Percentiles rank a stretch among this genome's conserved stretches.
Evolutionary conservation across 30 jellyfish, hydroid and myxozoan genomes (phyloP).

Genomic region (Pelagia noctiluca): DNA sequence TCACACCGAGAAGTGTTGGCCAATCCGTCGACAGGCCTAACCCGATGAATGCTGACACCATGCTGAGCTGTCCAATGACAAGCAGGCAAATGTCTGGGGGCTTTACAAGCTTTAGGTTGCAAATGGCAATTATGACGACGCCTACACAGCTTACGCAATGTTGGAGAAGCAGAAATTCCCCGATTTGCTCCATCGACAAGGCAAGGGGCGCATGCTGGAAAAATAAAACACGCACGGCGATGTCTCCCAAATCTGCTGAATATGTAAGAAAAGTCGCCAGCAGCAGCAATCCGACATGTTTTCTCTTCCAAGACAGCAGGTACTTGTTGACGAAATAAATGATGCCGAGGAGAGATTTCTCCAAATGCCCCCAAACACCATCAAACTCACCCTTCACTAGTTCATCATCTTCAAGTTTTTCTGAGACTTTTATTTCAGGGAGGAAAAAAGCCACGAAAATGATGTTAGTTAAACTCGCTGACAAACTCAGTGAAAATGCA

Average conservation of each 20-base stretch:
- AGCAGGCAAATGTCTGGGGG: slow-evolving; percentile 30
- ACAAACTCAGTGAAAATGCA: slow-evolving; percentile 21
- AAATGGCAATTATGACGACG: slow-evolving; percentile 21
- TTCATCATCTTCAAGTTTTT: too few species aligned
- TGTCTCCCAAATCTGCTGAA: slow-evolving; percentile 66
- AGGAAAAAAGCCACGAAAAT: slow-evolving; percentile 28
- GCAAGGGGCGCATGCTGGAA: slow-evolving; percentile 51
- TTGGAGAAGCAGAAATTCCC: slow-evolving; percentile 30
- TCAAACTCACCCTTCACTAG: too few species aligned
- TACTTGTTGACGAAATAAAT: not conserved
- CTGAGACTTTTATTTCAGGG: too few species aligned
- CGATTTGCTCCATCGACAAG: slow-evolving; percentile 46
- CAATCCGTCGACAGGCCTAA: slow-evolving; percentile 14
- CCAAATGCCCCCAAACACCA: too few species aligned
- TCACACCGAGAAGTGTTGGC: slow-evolving; percentile 8
- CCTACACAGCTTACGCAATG: slow-evolving; percentile 58
- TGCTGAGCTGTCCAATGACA: slow-evolving; percentile 37
- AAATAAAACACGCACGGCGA: slow-evolving; percentile 14
- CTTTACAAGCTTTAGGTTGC: slow-evolving; percentile 13
- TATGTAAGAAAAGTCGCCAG: slow-evolving; percentile 37
- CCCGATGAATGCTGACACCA: slow-evolving; percentile 39
- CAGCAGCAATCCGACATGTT: slow-evolving; percentile 7
- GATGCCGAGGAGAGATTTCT: not conserved
- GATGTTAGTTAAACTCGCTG: slow-evolving; percentile 26
- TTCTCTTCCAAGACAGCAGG: not conserved